Base-by-base conservation (phyloP, 2,888 invertebrate genomes). In the Eurois occulta region DNA sequence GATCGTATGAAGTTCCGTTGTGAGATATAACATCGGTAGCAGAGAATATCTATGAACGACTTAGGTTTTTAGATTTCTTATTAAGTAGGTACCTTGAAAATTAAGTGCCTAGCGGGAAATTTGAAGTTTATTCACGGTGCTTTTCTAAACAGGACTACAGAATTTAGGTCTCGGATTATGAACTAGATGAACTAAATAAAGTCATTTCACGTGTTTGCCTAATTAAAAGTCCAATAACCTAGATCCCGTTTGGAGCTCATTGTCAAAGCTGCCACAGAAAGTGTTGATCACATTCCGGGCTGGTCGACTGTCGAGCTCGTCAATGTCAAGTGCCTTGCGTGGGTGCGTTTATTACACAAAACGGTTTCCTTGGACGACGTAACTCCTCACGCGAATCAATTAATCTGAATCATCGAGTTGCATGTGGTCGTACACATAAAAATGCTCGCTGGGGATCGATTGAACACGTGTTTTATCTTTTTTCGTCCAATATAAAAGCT, bases 311-410 rank as follows among this genome's bases (percentile, higher is more conserved):
- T 65, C 41, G 66, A 32, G 43, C 60, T 74, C 52, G 55, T 46
- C 92, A 93, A 92, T 92, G 92, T 91, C 91, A 93, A 91, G 90
- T 91, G 86, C 86, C 87, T 92, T 88, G 93, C 93, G 94, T 94
- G 94, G 93, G 93, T 83, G 88, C 81, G 85, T 88, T 89, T 86
- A 92, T 91, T 91, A 92, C 78, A 81, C 88, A 86, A 87, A 87
- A 90, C 87, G 88, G 87, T 91, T 89, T 89, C 91, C 90, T 90
- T 89, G 91, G 87, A 86, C 85, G 72, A 80, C 84, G 83, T 87
- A 89, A 87, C 88, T 89, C 77, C 88, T 90, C 91, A 91, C 90
- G 93, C 91, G 91, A 90, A 92, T 91, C 92, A 94, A 95, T 95
- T 94, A 93, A 91, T 93, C 91, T 84, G 90, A 92, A 93, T 94